phyloP scores from a whole-genome alignment of 2,113 vertebrate genomes.

The Lucifuga dentata region DNA sequence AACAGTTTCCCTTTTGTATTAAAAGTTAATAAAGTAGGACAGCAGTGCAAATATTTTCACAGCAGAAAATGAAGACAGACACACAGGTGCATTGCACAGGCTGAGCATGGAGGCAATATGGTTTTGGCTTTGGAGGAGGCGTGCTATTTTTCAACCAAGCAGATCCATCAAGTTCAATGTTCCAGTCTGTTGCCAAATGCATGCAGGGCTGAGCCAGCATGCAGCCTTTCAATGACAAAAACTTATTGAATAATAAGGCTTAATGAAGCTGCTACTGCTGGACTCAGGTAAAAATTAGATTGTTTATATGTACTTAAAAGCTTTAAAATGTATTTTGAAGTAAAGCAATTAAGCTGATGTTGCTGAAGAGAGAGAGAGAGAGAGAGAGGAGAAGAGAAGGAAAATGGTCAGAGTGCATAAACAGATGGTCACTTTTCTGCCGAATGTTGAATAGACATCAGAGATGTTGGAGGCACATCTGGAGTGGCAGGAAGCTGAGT shows the following conservation, averaged over 20 bases:
- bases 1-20: slow-evolving; percentile 71
- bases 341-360: too few relatives aligned
- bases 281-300: neutral
- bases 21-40: slow-evolving; percentile 75
- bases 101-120: slow-evolving; percentile 44
- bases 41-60: slow-evolving; percentile 74
- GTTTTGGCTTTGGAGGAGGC: slow-evolving; percentile 46
- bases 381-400: neutral
- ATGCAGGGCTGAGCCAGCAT: slow-evolving; percentile 3
- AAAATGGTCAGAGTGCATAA: slow-evolving; percentile 54
- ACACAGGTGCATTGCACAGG: slow-evolving; percentile 74
- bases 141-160: slow-evolving; percentile 31
- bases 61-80: slow-evolving; percentile 61
- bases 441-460: slow-evolving; percentile 78
- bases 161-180: slow-evolving; percentile 46
- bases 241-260: neutral
- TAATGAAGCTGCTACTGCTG: neutral
- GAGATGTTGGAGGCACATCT: slow-evolving; percentile 76
- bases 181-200: slow-evolving; percentile 24
- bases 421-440: slow-evolving; percentile 74
- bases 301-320: too few relatives aligned
- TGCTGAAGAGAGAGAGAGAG: slow-evolving; percentile 37
- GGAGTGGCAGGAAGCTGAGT: slow-evolving; percentile 72
- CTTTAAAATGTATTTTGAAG: too few relatives aligned
- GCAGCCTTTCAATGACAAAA: neutral